A percentile compares a stretch with the other conserved stretches of the same genome.
Conservation (phyloP, 2,113 vertebrate genomes). For the Dicerorhinus sumatrensis region DNA sequence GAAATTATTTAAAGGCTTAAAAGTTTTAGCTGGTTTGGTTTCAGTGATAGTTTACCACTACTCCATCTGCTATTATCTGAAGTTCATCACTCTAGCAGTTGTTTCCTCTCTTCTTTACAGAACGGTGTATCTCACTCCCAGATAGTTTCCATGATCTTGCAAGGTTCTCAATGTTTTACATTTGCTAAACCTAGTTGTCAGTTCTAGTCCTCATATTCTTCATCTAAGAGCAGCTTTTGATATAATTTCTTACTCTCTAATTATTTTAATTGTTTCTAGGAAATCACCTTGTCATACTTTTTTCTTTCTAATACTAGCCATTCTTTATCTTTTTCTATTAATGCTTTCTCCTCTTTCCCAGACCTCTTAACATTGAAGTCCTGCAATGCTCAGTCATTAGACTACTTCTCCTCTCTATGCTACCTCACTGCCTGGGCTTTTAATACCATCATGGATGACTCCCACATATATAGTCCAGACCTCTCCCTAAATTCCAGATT, state of each 20-base stretch:
- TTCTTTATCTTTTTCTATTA: not conserved
- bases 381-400: not conserved
- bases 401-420: not conserved
- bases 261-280: not conserved
- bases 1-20: not conserved
- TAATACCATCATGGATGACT: not conserved
- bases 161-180: not conserved
- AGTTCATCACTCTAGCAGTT: not conserved
- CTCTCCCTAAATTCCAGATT: not conserved
- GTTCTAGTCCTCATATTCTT: not conserved
- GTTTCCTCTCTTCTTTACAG: not conserved
- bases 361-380: not conserved
- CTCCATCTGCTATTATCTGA: not conserved
- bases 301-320: not conserved
- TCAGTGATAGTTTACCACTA: not conserved
- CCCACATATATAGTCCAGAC: not conserved
- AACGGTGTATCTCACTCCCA: not conserved
- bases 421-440: not conserved
- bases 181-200: not conserved
- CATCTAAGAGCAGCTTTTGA: not conserved
- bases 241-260: not conserved
- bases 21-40: not conserved
- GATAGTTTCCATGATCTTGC: not conserved
- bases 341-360: not conserved
- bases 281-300: not conserved